Evolutionary conservation across 1,140 invertebrate species (phyloP).

Genomic region (Ptiloglossa arizonensis): DNA sequence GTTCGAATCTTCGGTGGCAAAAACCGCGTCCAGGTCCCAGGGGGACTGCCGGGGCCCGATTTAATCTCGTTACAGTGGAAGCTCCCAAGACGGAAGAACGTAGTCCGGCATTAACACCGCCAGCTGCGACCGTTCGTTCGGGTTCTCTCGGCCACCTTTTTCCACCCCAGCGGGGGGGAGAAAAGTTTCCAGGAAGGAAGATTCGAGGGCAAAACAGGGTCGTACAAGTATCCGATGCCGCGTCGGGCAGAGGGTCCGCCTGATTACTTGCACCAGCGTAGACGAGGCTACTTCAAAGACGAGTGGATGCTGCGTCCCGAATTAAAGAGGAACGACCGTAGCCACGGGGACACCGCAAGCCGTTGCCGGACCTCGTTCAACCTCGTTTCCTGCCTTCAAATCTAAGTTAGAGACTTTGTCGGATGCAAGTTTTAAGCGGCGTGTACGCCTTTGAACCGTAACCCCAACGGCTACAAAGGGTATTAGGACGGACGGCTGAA

Average conservation of each 20-base stretch:
- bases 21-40: not conserved
- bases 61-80: not conserved
- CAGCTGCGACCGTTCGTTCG: conserved; percentile 7
- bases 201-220: conserved; percentile 48
- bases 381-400: conserved; percentile 53
- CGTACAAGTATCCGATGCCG: conserved; percentile 12
- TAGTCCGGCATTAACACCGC: not conserved
- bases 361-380: conserved; percentile 1
- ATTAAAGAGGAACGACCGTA: conserved; percentile 74
- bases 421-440: conserved; percentile 68
- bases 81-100: conserved; percentile 18
- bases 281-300: conserved; percentile 74
- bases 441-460: conserved; percentile 54
- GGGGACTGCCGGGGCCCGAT: not conserved
- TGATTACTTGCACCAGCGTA: conserved; percentile 74
- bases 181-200: conserved; percentile 24
- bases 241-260: conserved; percentile 59
- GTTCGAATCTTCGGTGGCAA: not conserved
- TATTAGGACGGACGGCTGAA: conserved; percentile 43
- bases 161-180: not conserved
- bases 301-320: conserved; percentile 64
- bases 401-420: conserved; percentile 59
- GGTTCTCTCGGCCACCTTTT: conserved; percentile 14
- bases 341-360: conserved; percentile 52
- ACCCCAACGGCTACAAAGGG: conserved; percentile 53